phyloP scores from a whole-genome alignment of 2,113 vertebrate species.

The Tragelaphus scriptus region DNA sequence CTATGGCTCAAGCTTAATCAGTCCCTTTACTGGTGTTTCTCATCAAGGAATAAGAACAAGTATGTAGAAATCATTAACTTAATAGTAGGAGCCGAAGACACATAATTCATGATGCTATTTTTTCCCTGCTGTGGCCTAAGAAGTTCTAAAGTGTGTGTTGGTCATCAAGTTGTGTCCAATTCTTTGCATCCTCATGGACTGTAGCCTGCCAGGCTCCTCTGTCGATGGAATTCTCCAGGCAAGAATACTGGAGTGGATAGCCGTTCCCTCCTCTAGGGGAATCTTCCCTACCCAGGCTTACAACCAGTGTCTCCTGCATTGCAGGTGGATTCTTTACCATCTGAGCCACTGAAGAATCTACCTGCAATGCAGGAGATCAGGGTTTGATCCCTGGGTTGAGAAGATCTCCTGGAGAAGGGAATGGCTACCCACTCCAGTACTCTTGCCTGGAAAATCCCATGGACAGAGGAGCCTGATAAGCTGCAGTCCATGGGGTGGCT shows the following conservation, averaged over 20 bases:
- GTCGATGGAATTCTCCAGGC: not conserved
- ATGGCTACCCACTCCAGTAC: not conserved
- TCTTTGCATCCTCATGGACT: not conserved
- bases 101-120: not conserved
- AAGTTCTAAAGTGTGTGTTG: not conserved
- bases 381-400: not conserved
- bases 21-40: not conserved
- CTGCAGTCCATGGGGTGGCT: too few species aligned
- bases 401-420: not conserved
- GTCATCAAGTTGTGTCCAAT: not conserved
- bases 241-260: not conserved
- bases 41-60: not conserved
- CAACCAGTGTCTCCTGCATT: not conserved
- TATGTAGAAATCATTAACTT: not conserved
- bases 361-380: not conserved
- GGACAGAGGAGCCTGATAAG: not conserved
- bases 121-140: not conserved
- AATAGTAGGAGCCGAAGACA: not conserved
- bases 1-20: not conserved
- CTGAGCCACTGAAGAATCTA: not conserved
- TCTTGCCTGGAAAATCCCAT: not conserved
- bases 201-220: not conserved
- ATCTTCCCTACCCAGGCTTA: not conserved
- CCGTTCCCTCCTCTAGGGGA: not conserved
- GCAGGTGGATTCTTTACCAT: not conserved